Percentiles rank a stretch among this genome's conserved stretches.
Evolutionary conservation across 2,888 invertebrate genomes (phyloP).

Genomic region (Rhagium mordax): DNA sequence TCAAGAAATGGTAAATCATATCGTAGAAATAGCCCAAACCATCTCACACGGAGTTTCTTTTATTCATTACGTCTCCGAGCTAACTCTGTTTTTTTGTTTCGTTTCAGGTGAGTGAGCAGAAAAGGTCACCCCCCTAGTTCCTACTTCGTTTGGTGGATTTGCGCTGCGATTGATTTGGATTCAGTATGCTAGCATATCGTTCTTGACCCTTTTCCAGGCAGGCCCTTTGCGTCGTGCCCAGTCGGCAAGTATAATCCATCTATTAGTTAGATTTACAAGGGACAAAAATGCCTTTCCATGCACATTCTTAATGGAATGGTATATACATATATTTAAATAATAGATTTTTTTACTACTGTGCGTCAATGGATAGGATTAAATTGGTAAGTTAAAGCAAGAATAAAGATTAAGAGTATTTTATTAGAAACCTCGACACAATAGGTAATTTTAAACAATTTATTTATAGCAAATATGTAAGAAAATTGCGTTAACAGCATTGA

Average conservation of each 20-base stretch:
- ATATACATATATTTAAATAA: not conserved
- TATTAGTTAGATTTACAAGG: slow-evolving; percentile 9
- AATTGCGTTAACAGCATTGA: too few species aligned
- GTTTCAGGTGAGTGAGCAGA: slow-evolving; percentile 23
- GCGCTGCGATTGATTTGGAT: slow-evolving; percentile 16
- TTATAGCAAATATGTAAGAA: too few species aligned
- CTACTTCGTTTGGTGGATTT: not conserved
- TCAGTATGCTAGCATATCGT: not conserved
- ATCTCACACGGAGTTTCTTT: too few species aligned
- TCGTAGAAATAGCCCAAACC: too few species aligned
- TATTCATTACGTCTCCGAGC: too few species aligned
- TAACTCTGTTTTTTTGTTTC: slow-evolving; percentile 5
- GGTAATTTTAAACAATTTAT: too few species aligned
- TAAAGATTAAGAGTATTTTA: too few species aligned
- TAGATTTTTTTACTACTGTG: not conserved
- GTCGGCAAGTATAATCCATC: slow-evolving; percentile 21
- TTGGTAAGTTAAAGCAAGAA: too few species aligned
- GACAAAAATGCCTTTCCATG: not conserved
- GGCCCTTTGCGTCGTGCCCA: not conserved
- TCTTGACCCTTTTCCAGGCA: slow-evolving; percentile 1
- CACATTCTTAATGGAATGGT: not conserved
- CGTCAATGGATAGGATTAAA: too few species aligned
- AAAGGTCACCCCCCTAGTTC: slow-evolving; percentile 7
- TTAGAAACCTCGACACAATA: too few species aligned
- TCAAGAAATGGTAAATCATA: too few species aligned